These are phyloP conservation scores for Apogon hyalosoma DNA, from an alignment of 2,797 vertebrate species.

Conservation along the genomic window DNA sequence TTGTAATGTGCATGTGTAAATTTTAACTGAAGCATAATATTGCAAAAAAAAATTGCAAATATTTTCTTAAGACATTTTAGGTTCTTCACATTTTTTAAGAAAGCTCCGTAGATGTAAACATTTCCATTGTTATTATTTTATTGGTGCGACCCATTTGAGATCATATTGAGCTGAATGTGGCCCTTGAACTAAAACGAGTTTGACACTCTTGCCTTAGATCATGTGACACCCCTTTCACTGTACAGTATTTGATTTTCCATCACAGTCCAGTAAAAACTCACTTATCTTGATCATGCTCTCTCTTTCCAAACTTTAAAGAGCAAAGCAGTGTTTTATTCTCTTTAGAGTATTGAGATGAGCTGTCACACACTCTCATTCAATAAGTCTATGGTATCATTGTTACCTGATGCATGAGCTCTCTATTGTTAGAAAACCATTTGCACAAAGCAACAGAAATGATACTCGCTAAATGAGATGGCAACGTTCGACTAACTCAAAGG, in stretches of 20 bases:
- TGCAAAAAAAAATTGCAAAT: too few relatives aligned
- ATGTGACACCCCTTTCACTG: conserved; percentile 27
- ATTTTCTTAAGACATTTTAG: too few relatives aligned
- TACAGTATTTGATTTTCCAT: conserved; percentile 45
- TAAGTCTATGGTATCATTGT: conserved; percentile 49
- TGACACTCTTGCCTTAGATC: neutral
- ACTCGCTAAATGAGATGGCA: conserved; percentile 45
- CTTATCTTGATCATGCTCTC: conserved; percentile 63
- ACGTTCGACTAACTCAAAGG: conserved; percentile 53
- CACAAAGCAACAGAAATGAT: conserved; percentile 54
- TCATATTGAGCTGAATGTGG: too few relatives aligned
- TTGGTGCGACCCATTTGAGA: too few relatives aligned
- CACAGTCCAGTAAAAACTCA: conserved; percentile 49
- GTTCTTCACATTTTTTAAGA: too few relatives aligned
- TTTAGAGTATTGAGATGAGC: conserved; percentile 54
- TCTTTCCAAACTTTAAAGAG: conserved; percentile 46
- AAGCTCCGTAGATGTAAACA: too few relatives aligned
- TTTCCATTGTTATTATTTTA: too few relatives aligned
- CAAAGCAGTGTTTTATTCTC: conserved; percentile 62
- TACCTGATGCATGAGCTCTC: conserved; percentile 60
- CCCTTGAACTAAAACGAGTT: too few relatives aligned
- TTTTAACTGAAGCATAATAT: too few relatives aligned
- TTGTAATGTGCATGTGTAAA: too few relatives aligned
- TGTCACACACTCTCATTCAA: conserved; percentile 52
- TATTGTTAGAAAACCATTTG: conserved; percentile 48